Base-by-base conservation (phyloP, 2,797 vertebrate genomes). In the Schizothorax lantsangensis region DNA sequence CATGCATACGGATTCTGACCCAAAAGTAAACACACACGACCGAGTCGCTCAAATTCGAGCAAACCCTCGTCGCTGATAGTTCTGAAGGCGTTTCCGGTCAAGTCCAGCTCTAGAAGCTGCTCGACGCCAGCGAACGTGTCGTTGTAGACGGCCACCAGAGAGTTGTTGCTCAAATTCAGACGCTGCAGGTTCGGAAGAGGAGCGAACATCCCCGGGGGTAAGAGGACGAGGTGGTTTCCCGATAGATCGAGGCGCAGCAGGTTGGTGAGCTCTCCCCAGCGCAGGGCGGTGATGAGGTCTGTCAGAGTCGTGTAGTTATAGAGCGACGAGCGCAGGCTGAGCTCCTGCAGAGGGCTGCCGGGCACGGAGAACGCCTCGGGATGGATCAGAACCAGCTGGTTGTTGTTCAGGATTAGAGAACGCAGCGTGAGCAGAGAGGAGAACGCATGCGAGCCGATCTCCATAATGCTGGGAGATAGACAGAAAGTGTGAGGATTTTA, bases 191-290 rank as follows among this genome's bases (percentile, higher is more conserved):
- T 91, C 11, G 93, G 91, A 23, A 95, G 94, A 69, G 93, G 90
- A 57, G 95, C 92, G 90, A 97, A 95, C 92, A 96, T 94, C 9
- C 92, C 94, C 0, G 92, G 93, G 0, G 95, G 93, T 52, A 96
- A 91, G 38, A 95, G 93, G 36, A 93, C 75, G 2, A 96, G 92
- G 54, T 86, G 81, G 91, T 97, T 97, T 84, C 92, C 93, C 0
- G 95, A 95, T 10, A 97, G 95, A 88, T 96, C 95, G 0, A 97
- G 94, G 71, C 84, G 88, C n/a, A 91, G 93, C 30, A 97, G 95
- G 8, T 93, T 93, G 2, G 62, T 38, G 6, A 97, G 94, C 23
- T 92, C 90, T 0, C 95, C 96, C 94, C 94, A 95, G 66, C 94
- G 94, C 45, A 97, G 91, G 23, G 95, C 94, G 0, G 93, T 93